Evolutionary conservation across 2,888 invertebrate species (phyloP).

Genomic region (Myopa testacea): DNA sequence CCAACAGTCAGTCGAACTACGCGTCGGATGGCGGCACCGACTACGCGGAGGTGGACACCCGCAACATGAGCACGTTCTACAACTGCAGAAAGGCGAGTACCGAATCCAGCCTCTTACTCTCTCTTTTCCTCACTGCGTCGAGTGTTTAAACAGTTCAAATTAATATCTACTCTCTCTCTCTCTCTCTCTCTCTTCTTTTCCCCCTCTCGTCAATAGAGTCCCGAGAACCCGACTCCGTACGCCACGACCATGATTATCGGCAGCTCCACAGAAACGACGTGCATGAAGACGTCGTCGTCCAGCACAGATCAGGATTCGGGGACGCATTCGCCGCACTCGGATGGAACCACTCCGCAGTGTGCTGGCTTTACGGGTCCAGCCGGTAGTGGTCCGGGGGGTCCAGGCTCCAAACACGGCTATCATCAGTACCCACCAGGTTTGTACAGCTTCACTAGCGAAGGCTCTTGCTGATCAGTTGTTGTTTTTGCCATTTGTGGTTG

Average conservation of each 20-base stretch:
- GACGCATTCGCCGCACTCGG: constrained; percentile 68
- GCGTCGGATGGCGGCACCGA: constrained; percentile 71
- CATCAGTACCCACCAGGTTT: constrained; percentile 67
- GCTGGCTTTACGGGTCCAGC: constrained; percentile 42
- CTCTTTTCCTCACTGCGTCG: not conserved
- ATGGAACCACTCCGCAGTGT: constrained; percentile 60
- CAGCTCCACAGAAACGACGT: constrained; percentile 66
- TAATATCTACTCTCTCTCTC: constrained; percentile 24
- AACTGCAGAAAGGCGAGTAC: constrained; percentile 72
- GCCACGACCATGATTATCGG: constrained; percentile 79
- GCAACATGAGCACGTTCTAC: constrained; percentile 79
- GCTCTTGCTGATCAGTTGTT: too few species aligned
- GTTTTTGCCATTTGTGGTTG: too few species aligned
- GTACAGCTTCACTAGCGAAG: constrained; percentile 26
- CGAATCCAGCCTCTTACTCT: not conserved
- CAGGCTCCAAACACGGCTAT: constrained; percentile 61
- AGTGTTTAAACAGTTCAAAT: constrained; percentile 9
- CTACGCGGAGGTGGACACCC: constrained; percentile 77
- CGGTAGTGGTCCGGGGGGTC: constrained; percentile 48
- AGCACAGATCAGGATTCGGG: constrained; percentile 68
- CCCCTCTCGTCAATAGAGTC: constrained; percentile 63
- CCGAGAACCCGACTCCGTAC: constrained; percentile 78
- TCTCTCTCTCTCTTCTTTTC: constrained; percentile 15
- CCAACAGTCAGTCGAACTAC: constrained; percentile 68
- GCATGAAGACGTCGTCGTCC: constrained; percentile 66